phyloP scores from a whole-genome alignment of 2,113 vertebrate species.

The Carettochelys insculpta region DNA sequence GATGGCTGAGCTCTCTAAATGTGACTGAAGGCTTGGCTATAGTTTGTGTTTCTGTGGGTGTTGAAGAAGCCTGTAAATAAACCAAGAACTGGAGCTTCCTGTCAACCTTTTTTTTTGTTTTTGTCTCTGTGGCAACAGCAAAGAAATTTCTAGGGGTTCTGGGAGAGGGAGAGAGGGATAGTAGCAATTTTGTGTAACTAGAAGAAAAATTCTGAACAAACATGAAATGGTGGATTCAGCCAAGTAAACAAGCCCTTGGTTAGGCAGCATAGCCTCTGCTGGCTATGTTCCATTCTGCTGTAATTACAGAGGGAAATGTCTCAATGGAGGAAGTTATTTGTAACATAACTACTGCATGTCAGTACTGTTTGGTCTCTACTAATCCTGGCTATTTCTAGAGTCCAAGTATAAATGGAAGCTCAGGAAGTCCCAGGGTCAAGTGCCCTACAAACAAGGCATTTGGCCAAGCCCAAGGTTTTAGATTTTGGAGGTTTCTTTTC shows the following conservation, averaged over 20 bases:
- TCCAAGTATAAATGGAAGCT: constrained; percentile 27
- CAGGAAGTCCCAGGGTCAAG: constrained; percentile 55
- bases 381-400: constrained; percentile 48
- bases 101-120: not conserved
- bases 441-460: constrained; percentile 4
- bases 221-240: not conserved
- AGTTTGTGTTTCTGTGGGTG: not conserved
- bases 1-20: not conserved
- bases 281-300: rapidly evolving
- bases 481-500: constrained; percentile 39
- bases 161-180: not conserved
- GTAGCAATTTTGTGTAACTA: not conserved
- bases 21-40: not conserved
- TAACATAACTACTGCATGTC: constrained; percentile 26
- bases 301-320: not conserved
- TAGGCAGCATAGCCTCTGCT: not conserved
- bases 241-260: rapidly evolving
- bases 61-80: constrained; percentile 12
- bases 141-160: not conserved
- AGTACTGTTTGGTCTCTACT: constrained; percentile 10
- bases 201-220: not conserved
- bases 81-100: not conserved
- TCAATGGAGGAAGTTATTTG: constrained; percentile 56
- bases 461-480: constrained; percentile 48
- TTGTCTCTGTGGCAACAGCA: not conserved